These are phyloP conservation scores for Nerophis lumbriciformis DNA, from an alignment of 2,113 vertebrate genomes.

Conservation along the genomic window DNA sequence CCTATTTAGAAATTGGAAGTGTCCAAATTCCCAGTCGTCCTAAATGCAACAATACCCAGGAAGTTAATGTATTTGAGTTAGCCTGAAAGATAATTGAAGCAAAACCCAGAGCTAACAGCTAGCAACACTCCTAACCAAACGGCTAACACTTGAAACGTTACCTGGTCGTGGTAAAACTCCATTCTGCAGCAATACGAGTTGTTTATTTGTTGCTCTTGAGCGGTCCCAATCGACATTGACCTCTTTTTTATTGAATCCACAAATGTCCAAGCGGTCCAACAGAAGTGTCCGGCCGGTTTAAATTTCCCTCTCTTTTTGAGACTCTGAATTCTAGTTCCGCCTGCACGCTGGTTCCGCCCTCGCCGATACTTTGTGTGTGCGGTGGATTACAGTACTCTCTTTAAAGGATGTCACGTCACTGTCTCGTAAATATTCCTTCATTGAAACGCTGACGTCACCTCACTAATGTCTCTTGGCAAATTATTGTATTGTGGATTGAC, in stretches of 20 bases:
- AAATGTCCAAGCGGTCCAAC: not conserved
- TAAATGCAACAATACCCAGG: not conserved
- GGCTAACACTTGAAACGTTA: constrained; percentile 22
- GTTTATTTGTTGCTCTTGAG: not conserved
- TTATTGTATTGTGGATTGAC: not conserved
- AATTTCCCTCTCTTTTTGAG: constrained; percentile 68
- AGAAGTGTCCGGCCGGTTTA: constrained; percentile 48
- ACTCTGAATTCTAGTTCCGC: constrained; percentile 49
- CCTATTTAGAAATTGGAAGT: no score
- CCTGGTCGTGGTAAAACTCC: constrained; percentile 54
- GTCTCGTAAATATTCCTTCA: constrained; percentile 5
- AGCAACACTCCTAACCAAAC: not conserved
- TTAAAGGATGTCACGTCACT: constrained; percentile 1
- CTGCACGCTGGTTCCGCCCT: constrained; percentile 5
- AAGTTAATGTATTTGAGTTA: no score
- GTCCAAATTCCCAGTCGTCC: not conserved
- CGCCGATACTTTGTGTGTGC: not conserved
- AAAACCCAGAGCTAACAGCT: constrained; percentile 22
- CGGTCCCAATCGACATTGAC: not conserved
- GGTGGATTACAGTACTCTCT: not conserved
- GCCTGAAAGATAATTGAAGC: not conserved
- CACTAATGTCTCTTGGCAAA: not conserved
- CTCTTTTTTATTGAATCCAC: not conserved
- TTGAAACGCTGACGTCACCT: not conserved
- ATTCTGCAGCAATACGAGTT: constrained; percentile 25